Evolutionary conservation across 2,888 invertebrate species (phyloP).

Genomic region (Brachyptera putata): DNA sequence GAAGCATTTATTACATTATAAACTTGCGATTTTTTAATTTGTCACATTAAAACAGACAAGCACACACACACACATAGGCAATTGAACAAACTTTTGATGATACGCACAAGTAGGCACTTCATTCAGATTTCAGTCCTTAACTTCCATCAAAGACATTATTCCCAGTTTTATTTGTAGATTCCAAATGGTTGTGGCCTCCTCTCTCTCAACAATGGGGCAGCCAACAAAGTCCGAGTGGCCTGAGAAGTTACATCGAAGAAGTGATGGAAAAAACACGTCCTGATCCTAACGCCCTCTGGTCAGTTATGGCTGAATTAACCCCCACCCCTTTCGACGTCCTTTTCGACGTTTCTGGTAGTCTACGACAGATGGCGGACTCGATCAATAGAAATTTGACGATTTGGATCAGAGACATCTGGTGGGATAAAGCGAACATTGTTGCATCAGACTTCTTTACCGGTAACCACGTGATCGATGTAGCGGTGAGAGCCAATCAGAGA

Average conservation of each 20-base stretch:
- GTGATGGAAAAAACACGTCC: constrained; percentile 25
- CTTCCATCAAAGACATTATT: too few relatives aligned
- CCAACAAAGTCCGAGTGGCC: constrained; percentile 43
- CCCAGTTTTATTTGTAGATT: constrained; percentile 52
- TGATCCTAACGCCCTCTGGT: constrained; percentile 39
- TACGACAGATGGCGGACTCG: constrained; percentile 46
- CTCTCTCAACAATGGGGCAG: constrained; percentile 63
- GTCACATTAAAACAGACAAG: too few relatives aligned
- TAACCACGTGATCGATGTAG: constrained; percentile 48
- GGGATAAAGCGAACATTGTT: constrained; percentile 47
- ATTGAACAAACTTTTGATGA: too few relatives aligned
- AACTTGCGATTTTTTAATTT: too few relatives aligned
- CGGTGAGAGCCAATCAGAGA: constrained; percentile 45
- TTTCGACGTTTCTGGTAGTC: constrained; percentile 43
- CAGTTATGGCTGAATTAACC: constrained; percentile 52
- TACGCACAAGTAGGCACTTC: too few relatives aligned
- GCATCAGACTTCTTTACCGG: constrained; percentile 51
- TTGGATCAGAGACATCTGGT: constrained; percentile 45
- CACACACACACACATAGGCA: too few relatives aligned
- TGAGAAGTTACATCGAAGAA: constrained; percentile 38
- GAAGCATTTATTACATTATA: too few relatives aligned
- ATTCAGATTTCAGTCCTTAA: too few relatives aligned
- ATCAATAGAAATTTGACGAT: constrained; percentile 46
- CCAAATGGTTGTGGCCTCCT: constrained; percentile 59
- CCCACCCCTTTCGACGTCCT: constrained; percentile 45